A percentile compares a stretch with the other conserved stretches of the same genome.
These are phyloP conservation scores for Microtus oregoni DNA, from an alignment of 2,113 vertebrate genomes.

Conservation along the genomic window DNA sequence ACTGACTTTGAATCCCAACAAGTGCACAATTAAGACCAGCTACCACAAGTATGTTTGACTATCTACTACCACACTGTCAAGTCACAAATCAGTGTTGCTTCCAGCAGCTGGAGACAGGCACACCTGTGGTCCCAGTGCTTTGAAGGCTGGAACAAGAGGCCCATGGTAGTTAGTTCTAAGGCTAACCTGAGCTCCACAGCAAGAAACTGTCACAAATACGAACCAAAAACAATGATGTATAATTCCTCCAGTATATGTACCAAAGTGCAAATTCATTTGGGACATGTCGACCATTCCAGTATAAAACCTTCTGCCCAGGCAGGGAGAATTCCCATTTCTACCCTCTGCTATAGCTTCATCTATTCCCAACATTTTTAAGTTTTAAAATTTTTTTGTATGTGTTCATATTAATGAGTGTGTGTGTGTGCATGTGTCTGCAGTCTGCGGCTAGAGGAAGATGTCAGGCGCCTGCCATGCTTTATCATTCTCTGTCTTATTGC, in stretches of 20 bases:
- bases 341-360: not conserved
- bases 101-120: too few species aligned
- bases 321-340: not conserved
- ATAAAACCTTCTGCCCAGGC: not conserved
- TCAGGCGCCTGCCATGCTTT: not conserved
- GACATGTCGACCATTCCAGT: not conserved
- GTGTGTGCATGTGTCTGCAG: not conserved
- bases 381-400: not conserved
- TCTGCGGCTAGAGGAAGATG: not conserved
- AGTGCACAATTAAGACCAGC: not conserved
- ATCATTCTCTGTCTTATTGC: not conserved
- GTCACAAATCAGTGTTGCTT: not conserved
- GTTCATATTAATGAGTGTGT: too few species aligned
- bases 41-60: not conserved
- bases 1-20: not conserved
- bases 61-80: not conserved
- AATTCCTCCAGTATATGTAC: not conserved
- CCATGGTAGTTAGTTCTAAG: not conserved
- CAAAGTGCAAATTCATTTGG: not conserved
- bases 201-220: not conserved
- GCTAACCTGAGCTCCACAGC: not conserved
- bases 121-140: too few species aligned
- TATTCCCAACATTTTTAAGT: not conserved
- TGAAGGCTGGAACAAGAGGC: too few species aligned
- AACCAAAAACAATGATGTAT: too few species aligned